Percentiles rank a stretch among this genome's conserved stretches.
These are phyloP conservation scores for Cephus rjabovi DNA, from an alignment of 2,888 invertebrate species.

Conservation along the genomic window DNA sequence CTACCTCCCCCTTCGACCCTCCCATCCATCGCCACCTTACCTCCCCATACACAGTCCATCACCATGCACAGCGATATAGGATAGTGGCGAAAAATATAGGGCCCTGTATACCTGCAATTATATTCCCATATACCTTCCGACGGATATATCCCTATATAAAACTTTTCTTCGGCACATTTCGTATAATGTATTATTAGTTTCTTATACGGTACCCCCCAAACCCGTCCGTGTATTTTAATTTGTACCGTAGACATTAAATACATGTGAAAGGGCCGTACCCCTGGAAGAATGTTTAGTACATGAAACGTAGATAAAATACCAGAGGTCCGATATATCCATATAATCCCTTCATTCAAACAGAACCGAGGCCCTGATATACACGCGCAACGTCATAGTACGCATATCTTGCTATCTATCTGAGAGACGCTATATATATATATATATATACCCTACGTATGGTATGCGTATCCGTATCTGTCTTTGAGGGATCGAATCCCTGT, in stretches of 20 bases:
- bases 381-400: neutral
- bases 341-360: neutral
- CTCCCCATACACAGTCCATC: constrained; percentile 6
- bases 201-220: neutral
- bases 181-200: neutral
- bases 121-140: too few species aligned
- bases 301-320: neutral
- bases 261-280: neutral
- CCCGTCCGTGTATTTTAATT: neutral
- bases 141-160: too few species aligned
- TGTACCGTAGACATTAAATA: neutral
- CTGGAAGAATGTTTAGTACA: neutral
- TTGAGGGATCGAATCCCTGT: neutral
- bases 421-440: neutral
- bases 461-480: neutral
- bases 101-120: too few species aligned
- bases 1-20: constrained; percentile 26
- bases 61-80: neutral
- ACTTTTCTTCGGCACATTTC: too few species aligned
- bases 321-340: neutral
- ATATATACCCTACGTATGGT: neutral
- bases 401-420: neutral
- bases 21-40: constrained; percentile 20
- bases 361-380: neutral
- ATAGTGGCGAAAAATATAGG: constrained; percentile 1